Evolutionary conservation across 2,888 invertebrate species (phyloP).

Genomic region (Hydropsyche betteni): DNA sequence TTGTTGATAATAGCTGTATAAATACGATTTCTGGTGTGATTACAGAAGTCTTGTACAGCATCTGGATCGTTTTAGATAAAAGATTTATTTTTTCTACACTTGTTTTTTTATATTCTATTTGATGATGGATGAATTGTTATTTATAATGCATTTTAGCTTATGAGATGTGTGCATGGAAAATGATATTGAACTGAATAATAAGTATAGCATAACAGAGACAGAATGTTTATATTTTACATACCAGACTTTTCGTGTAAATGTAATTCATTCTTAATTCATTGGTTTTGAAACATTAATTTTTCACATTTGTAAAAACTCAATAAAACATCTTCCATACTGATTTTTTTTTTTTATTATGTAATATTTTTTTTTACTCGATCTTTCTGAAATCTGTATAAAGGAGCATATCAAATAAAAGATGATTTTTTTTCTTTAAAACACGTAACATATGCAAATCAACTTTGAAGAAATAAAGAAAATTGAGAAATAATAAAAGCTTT

Average conservation of each 20-base stretch:
- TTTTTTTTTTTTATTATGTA: background rate
- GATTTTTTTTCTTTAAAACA: too few relatives aligned
- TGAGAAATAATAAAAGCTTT: too few relatives aligned
- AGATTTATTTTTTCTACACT: constrained; percentile 50
- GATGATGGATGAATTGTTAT: constrained; percentile 45
- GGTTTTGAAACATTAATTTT: constrained; percentile 27
- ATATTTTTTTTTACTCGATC: background rate
- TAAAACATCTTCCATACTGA: constrained; percentile 34
- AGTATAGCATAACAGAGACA: constrained; percentile 13
- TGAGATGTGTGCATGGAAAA: constrained; percentile 31
- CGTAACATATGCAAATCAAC: too few relatives aligned
- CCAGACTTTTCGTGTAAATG: background rate
- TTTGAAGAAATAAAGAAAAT: too few relatives aligned
- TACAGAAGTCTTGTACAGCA: background rate
- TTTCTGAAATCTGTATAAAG: too few relatives aligned
- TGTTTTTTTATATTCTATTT: constrained; percentile 41
- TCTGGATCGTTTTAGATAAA: constrained; percentile 43
- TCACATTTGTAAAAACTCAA: constrained; percentile 38
- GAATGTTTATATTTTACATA: constrained; percentile 25
- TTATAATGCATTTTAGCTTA: constrained; percentile 43
- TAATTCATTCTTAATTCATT: constrained; percentile 29
- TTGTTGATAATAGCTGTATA: constrained; percentile 32
- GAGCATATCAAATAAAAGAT: too few relatives aligned
- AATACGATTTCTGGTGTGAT: background rate
- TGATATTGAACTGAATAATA: constrained; percentile 19